Conservation (phyloP, 2,797 vertebrate genomes). For the Delichon dasypus region DNA sequence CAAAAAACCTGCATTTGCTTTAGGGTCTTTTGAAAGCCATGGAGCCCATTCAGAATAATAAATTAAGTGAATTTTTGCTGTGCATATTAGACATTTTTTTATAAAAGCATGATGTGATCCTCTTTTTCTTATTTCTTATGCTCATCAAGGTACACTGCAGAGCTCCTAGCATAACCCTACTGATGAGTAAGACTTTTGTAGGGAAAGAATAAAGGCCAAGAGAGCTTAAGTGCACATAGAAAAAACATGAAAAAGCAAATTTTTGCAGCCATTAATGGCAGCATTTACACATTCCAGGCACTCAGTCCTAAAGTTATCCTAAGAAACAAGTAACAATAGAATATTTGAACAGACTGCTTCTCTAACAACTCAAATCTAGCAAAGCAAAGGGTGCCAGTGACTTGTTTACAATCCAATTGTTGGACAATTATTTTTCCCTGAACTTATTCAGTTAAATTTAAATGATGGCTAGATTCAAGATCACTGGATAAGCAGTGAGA, state of each 20-base stretch:
- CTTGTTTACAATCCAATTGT: not conserved
- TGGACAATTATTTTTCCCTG: not conserved
- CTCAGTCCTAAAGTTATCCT: not conserved
- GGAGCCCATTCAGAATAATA: not conserved
- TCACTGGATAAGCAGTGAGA: not conserved
- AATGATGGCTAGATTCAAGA: not conserved
- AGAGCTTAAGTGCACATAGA: not conserved
- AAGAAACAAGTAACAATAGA: not conserved
- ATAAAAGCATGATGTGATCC: not conserved
- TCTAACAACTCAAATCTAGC: not conserved
- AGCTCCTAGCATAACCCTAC: not conserved
- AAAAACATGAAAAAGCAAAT: not conserved
- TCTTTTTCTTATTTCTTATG: not conserved
- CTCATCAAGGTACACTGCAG: not conserved
- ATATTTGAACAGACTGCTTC: not conserved
- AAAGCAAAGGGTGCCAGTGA: not conserved
- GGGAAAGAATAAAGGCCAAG: not conserved
- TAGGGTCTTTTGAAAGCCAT: not conserved
- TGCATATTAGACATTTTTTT: not conserved
- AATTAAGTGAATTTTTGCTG: not conserved
- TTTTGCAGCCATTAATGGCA: not conserved
- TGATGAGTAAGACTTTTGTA: not conserved
- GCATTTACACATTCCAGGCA: not conserved
- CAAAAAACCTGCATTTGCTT: not conserved
- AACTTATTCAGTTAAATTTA: not conserved